Conservation (phyloP, 2,797 vertebrate genomes). For the Apogon hyalosoma region DNA sequence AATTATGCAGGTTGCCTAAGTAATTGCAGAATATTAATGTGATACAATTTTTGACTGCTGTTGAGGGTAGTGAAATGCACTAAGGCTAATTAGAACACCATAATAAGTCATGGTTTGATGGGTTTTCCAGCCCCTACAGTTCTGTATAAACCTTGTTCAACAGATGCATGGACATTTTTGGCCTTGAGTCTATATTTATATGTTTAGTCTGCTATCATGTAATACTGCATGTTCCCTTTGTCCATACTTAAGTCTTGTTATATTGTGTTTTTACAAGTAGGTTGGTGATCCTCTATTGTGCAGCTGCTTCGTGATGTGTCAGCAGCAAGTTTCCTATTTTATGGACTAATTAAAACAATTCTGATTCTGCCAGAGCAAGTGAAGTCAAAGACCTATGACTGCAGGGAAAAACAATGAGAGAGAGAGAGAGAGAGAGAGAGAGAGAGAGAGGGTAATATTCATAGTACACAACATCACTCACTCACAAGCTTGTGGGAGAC, state of each 20-base stretch:
- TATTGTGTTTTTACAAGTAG: constrained; percentile 26
- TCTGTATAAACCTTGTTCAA: constrained; percentile 68
- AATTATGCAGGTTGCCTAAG: constrained; percentile 52
- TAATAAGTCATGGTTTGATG: constrained; percentile 75
- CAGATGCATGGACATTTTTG: constrained; percentile 50
- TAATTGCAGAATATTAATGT: constrained; percentile 68
- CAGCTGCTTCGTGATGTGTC: constrained; percentile 25
- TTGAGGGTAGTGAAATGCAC: constrained; percentile 50
- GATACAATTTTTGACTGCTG: constrained; percentile 55
- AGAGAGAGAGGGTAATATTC: constrained; percentile 50
- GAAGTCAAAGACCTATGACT: constrained; percentile 14
- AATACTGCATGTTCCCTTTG: constrained; percentile 30
- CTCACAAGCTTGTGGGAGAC: constrained; percentile 50
- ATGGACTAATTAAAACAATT: constrained; percentile 42
- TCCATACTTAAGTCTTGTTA: constrained; percentile 15
- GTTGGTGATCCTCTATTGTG: constrained; percentile 20
- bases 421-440: constrained; percentile 22
- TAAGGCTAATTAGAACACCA: constrained; percentile 70
- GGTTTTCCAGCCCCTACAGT: constrained; percentile 64
- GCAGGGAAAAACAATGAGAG: constrained; percentile 23
- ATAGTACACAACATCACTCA: constrained; percentile 48
- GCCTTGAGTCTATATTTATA: constrained; percentile 47
- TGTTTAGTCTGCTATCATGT: constrained; percentile 32
- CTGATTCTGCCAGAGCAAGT: constrained; percentile 16
- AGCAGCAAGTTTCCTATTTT: constrained; percentile 27